Base-by-base conservation (phyloP, 1,140 invertebrate genomes). In the Drosophila eugracilis region DNA sequence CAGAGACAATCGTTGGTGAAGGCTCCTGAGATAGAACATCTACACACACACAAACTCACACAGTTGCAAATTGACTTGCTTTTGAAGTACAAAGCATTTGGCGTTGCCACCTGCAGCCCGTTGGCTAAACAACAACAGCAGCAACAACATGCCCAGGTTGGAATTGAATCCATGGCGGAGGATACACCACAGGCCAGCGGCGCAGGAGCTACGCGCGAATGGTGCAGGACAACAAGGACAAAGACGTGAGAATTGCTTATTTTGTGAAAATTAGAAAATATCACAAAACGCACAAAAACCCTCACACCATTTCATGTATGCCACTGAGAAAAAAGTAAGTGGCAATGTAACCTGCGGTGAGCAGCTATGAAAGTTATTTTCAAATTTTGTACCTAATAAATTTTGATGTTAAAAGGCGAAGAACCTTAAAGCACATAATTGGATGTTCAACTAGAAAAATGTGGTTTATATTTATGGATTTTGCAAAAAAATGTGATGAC, bases 171-270 rank as follows among this genome's bases (percentile, higher is more conserved):
- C 79, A 52, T 44, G 44, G 81, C 57, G 45, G 22, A 48, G 39
- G 22, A 67, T 52, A 50, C 50, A 72, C 55, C 55, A 58, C 59
- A 60, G 70, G 79, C 66, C 54, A 74, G 71, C 73, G 62, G 58
- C 72, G 32, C 49, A 65, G 36, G 36, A 37, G 41, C 50, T 15
- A 9, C 9, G 21, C 45, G 48, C 48, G 47, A 37, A 57, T 14
- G 19, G 50, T 39, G 34, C 36, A 72, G 66, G n/a, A n/a, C n/a
- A n/a, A n/a, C n/a, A 48, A 76, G 63, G 75, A 75, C 79, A 69
- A 65, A 83, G 69, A 88, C 83, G 83, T 88, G 83, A 88, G 83
- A 88, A 83, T 88, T 88, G 83, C 84, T 88, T 88, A 88, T 88
- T 88, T 88, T 76, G 70, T 73, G 78, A 83, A 78, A 88, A 88